Base-by-base conservation (phyloP, 2,888 invertebrate genomes). In the Ceriagrion tenellum region DNA sequence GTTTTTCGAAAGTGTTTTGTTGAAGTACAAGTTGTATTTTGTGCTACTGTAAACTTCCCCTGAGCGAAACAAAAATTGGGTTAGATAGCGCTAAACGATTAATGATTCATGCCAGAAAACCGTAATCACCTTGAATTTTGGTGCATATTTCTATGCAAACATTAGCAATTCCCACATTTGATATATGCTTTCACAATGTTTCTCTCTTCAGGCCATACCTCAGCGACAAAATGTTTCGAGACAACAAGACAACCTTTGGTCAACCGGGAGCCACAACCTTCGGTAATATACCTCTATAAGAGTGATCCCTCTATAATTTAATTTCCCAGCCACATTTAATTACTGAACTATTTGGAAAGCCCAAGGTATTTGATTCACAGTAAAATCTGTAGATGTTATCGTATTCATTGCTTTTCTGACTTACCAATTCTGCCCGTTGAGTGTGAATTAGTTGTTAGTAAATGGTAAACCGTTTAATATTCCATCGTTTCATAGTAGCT, bases 181-280 rank as follows among this genome's bases (percentile, higher is more conserved):
- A 35, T 35, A 35, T 2, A 16, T 81, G n/a, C 26, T 26, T 18
- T 16, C 10, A 55, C 13, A 16, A 69, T 69, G 23, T 63, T 40
- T 63, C 30, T 69, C n/a, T 90, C 55, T 47, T 26, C 59, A 95
- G 69, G n/a, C 69, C 6, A 55, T n/a, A 90, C 40, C 23, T 40
- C 95, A 35, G 18, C 55, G 26, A 69, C 91, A 95, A 88, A 63
- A 96, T 96, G 96, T 96, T 96, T 93, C 95, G 93, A 95, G 95
- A 95, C 47, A 95, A 95, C 56, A 96, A 96, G 90, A 95, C 95
- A 40, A 47, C 95, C 10, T 96, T 96, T 93, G 96, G 96, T 47
- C 96, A 96, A 91, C 95, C 95, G 12, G 95, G 95, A 88, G 95
- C 95, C 56, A 95, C 95, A 74, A 95, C 96, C 30, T 95, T 95